Percentiles rank a stretch among this genome's conserved stretches.
Conservation (phyloP, 2,113 vertebrate genomes). For the Entelurus aequoreus region DNA sequence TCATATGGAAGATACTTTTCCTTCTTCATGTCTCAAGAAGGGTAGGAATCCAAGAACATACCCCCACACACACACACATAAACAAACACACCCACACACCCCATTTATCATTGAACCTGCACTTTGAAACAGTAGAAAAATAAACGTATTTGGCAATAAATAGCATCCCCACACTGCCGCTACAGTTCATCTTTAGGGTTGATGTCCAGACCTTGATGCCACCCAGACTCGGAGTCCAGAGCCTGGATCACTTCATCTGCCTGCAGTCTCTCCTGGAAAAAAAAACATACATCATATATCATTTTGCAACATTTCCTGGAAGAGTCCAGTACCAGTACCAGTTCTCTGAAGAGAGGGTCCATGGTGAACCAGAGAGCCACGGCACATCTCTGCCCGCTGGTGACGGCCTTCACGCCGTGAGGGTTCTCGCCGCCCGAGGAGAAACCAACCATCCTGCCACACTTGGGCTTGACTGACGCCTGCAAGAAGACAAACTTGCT, state of each 20-base stretch:
- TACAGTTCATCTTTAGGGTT: conserved; percentile 95
- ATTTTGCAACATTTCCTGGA: too few relatives aligned
- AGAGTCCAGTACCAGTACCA: conserved; percentile 70
- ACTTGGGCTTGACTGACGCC: conserved; percentile 91
- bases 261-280: conserved; percentile 85
- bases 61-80: not conserved
- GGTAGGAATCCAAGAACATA: conserved; percentile 4
- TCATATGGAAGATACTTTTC: too few relatives aligned
- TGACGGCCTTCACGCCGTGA: conserved; percentile 91
- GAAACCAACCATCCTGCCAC: conserved; percentile 93
- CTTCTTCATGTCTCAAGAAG: too few relatives aligned
- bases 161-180: conserved; percentile 70
- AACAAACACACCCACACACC: conserved; percentile 4
- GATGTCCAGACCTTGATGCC: conserved; percentile 71
- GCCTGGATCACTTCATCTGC: conserved; percentile 88
- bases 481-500: conserved; percentile 33
- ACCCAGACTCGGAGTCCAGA: conserved; percentile 74
- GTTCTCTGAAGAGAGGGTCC: conserved; percentile 88
- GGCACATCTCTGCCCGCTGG: conserved; percentile 88
- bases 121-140: conserved; percentile 87
- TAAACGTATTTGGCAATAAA: conserved; percentile 80
- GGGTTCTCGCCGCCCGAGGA: conserved; percentile 95
- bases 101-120: conserved; percentile 47
- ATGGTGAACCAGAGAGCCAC: conserved; percentile 95
- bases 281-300: not conserved